Conservation (phyloP, 2,888 invertebrate species). For the Rhagophthalmus giganteus region DNA sequence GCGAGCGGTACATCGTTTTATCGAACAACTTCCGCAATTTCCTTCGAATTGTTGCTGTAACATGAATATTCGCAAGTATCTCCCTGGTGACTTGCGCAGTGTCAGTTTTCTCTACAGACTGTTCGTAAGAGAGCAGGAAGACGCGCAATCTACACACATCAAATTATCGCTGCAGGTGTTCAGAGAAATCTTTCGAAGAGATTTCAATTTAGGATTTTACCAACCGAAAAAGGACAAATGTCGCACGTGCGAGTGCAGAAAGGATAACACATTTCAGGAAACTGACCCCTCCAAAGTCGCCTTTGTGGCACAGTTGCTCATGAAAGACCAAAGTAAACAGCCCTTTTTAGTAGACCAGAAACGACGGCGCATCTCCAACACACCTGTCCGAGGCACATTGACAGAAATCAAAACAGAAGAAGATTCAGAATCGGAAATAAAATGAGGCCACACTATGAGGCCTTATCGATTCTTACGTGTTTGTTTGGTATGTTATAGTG, state of each 20-base stretch:
- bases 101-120: slow-evolving; percentile 1
- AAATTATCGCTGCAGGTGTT: slow-evolving; percentile 1
- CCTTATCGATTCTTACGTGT: too few relatives aligned
- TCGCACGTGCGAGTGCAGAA: slow-evolving; percentile 3
- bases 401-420: too few relatives aligned
- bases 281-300: slow-evolving; percentile 5
- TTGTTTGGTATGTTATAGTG: too few relatives aligned
- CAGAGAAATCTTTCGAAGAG: not conserved
- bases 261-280: slow-evolving; percentile 7
- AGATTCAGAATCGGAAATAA: too few relatives aligned
- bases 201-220: slow-evolving; percentile 2
- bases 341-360: slow-evolving; percentile 11
- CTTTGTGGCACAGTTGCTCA: not conserved
- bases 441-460: too few relatives aligned
- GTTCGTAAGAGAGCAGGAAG: slow-evolving; percentile 3
- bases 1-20: not conserved
- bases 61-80: slow-evolving; percentile 1
- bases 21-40: slow-evolving; percentile 4
- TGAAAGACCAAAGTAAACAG: slow-evolving; percentile 9
- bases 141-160: not conserved
- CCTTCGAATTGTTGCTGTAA: slow-evolving; percentile 8
- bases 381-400: too few relatives aligned
- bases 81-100: slow-evolving; percentile 3
- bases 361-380: too few relatives aligned
- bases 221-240: slow-evolving; percentile 3